These are phyloP conservation scores for Thalassoma bifasciatum DNA, from an alignment of 2,113 vertebrate species.

Conservation along the genomic window DNA sequence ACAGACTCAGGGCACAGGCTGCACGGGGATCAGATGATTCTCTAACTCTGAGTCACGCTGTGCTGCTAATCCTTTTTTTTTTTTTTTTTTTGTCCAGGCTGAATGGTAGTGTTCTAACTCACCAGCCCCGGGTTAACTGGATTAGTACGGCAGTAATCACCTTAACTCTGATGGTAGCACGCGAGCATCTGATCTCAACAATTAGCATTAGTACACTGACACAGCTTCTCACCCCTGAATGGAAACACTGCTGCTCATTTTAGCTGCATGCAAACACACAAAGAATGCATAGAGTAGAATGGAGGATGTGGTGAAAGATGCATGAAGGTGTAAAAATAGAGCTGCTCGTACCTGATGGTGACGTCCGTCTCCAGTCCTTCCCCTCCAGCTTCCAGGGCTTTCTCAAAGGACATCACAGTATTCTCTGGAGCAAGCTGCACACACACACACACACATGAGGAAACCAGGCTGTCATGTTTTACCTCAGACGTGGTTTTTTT, in stretches of 20 bases:
- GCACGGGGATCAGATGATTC: background rate
- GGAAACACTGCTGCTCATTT: background rate
- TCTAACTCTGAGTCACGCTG: constrained; percentile 27
- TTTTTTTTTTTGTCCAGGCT: constrained; percentile 17
- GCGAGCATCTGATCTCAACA: constrained; percentile 40
- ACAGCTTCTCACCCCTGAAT: background rate
- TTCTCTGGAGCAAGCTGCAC: constrained; percentile 91
- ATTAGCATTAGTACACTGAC: constrained; percentile 15
- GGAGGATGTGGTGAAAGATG: too few species aligned
- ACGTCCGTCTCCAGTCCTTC: constrained; percentile 91
- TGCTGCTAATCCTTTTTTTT: constrained; percentile 36
- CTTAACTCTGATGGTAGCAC: constrained; percentile 25
- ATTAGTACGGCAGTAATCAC: constrained; percentile 64
- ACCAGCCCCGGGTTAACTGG: constrained; percentile 39
- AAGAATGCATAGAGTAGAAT: background rate
- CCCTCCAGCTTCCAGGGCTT: constrained; percentile 86
- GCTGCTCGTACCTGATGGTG: constrained; percentile 85
- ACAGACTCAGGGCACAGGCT: background rate
- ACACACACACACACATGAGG: constrained; percentile 4
- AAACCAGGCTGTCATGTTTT: background rate
- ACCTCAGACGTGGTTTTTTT: too few species aligned
- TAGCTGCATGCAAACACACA: background rate
- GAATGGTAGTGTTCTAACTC: background rate
- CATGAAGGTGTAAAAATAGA: too few species aligned
- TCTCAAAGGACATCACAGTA: constrained; percentile 93